Conservation (phyloP, 2,888 invertebrate genomes). For the Thera obeliscata region DNA sequence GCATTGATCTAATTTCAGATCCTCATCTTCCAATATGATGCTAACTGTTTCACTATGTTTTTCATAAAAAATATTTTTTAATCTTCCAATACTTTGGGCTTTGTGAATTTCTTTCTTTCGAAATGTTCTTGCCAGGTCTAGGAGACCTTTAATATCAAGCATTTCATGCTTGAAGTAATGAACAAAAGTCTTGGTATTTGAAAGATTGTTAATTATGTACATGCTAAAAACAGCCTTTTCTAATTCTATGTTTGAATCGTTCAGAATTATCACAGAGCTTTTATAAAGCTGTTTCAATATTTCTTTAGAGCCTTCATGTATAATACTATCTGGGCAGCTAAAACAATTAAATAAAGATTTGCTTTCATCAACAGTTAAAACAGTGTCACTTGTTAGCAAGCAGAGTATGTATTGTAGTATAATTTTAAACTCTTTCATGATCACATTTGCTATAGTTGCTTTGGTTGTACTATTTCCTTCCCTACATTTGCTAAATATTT, state of each 20-base stretch:
- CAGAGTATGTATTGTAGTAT: slow-evolving; percentile 57
- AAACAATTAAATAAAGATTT: slow-evolving; percentile 51
- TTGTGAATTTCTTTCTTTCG: slow-evolving; percentile 46
- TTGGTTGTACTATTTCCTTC: slow-evolving; percentile 28
- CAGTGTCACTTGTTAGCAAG: slow-evolving; percentile 55
- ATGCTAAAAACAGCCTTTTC: slow-evolving; percentile 60
- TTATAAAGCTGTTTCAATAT: slow-evolving; percentile 58
- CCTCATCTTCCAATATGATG: slow-evolving; percentile 45
- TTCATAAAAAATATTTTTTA: slow-evolving; percentile 67
- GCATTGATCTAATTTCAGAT: slow-evolving; percentile 36
- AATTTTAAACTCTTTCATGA: slow-evolving; percentile 51
- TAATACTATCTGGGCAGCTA: slow-evolving; percentile 34
- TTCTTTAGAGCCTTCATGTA: slow-evolving; percentile 42
- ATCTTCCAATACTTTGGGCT: slow-evolving; percentile 61
- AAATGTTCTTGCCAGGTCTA: slow-evolving; percentile 46
- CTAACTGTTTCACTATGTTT: slow-evolving; percentile 65
- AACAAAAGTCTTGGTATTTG: slow-evolving; percentile 45
- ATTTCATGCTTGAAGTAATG: slow-evolving; percentile 56
- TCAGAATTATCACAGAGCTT: slow-evolving; percentile 54
- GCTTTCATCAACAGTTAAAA: slow-evolving; percentile 52
- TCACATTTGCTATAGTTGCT: slow-evolving; percentile 42
- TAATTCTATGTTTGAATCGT: slow-evolving; percentile 50
- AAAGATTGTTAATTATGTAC: slow-evolving; percentile 54
- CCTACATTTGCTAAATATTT: slow-evolving; percentile 52
- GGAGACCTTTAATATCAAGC: slow-evolving; percentile 49